phyloP scores from a whole-genome alignment of 92 coral and sea anemone genomes.

The Palythoa grandiflora region DNA sequence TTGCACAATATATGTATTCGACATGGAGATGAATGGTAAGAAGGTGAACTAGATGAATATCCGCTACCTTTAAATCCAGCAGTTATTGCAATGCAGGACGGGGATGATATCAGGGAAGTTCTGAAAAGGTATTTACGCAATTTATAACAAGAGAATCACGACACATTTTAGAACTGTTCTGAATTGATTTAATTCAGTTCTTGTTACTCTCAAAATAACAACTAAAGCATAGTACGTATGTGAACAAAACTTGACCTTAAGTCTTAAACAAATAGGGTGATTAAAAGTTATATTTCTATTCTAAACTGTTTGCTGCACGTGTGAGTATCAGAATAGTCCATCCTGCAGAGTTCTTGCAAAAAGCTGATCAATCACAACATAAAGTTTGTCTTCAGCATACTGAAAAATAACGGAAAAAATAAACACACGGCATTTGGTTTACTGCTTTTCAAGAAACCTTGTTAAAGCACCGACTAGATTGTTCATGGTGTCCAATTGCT shows the following conservation, averaged over 20 bases:
- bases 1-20: conserved; percentile 63
- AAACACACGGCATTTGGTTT: background rate
- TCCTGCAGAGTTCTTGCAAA: conserved; percentile 38
- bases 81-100: conserved; percentile 61
- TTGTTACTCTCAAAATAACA: background rate
- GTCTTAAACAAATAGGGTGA: conserved; percentile 31
- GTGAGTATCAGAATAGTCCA: conserved; percentile 37
- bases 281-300: conserved; percentile 37
- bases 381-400: conserved; percentile 30
- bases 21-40: conserved; percentile 65
- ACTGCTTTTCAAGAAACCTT: conserved; percentile 34
- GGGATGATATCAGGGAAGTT: conserved; percentile 50
- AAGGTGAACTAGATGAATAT: conserved; percentile 43
- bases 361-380: conserved; percentile 8
- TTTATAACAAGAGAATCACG: conserved; percentile 17
- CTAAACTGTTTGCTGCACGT: conserved; percentile 34
- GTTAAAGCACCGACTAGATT: conserved; percentile 28
- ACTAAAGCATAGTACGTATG: conserved; percentile 16
- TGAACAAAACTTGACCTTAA: conserved; percentile 40
- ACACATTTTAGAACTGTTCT: conserved; percentile 31
- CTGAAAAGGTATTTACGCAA: conserved; percentile 21
- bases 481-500: conserved; percentile 35
- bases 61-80: conserved; percentile 48
- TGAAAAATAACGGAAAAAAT: conserved; percentile 26
- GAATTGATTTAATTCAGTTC: conserved; percentile 32